phyloP scores from a whole-genome alignment of 2,113 vertebrate species.

The Peromyscus maniculatus region DNA sequence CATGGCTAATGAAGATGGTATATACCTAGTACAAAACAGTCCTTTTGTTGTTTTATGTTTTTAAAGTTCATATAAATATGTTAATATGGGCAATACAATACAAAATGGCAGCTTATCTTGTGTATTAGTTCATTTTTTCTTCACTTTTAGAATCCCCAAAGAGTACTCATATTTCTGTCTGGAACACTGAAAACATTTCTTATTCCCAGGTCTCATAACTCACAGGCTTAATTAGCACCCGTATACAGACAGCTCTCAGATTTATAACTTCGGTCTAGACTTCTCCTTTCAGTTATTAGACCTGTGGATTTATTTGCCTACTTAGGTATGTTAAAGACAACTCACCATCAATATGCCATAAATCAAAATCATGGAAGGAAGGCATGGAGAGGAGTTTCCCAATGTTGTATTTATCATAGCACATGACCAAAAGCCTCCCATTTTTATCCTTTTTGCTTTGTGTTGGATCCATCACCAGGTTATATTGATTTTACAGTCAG shows the following conservation, averaged over 20 bases:
- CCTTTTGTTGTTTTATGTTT: constrained; percentile 2
- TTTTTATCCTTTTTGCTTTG: not conserved
- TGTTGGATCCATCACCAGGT: not conserved
- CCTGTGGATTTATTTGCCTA: constrained; percentile 35
- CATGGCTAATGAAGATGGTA: constrained; percentile 23
- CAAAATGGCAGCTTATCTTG: not conserved
- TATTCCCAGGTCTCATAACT: constrained; percentile 34
- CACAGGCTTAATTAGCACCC: constrained; percentile 7
- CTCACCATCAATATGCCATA: not conserved
- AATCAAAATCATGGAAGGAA: constrained; percentile 16
- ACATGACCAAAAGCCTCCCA: not conserved
- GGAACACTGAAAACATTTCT: constrained; percentile 30
- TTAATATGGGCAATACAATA: not conserved
- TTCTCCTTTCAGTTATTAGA: constrained; percentile 4
- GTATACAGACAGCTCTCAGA: not conserved
- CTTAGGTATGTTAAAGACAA: constrained; percentile 26
- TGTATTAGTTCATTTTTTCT: not conserved
- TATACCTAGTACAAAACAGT: not conserved
- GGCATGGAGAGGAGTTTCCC: not conserved
- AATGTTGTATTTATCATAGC: not conserved
- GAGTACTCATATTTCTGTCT: constrained; percentile 9
- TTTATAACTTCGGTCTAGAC: not conserved
- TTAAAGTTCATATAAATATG: constrained; percentile 47
- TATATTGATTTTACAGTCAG: not conserved
- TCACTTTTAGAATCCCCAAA: constrained; percentile 48